phyloP scores from a whole-genome alignment of 2,888 invertebrate genomes.

The Cordilura impudica region DNA sequence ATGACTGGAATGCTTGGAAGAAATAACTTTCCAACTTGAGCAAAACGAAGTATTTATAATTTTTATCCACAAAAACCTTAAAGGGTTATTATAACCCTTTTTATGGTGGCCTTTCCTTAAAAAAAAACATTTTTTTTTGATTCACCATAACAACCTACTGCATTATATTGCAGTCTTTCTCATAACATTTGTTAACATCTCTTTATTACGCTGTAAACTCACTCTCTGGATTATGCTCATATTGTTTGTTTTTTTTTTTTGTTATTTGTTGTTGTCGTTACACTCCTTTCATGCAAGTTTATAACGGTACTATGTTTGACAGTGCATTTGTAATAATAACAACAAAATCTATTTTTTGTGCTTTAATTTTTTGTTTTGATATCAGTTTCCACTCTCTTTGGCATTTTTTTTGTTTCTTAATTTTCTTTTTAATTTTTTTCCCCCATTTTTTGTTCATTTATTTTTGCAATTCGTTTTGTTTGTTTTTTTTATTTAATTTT shows the following conservation, averaged over 20 bases:
- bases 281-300: neutral
- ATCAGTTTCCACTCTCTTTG: slow-evolving; percentile 56
- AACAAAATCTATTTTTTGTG: too few species aligned
- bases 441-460: slow-evolving; percentile 20
- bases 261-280: neutral
- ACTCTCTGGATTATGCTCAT: neutral
- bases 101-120: neutral
- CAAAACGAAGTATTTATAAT: too few species aligned
- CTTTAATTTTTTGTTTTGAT: slow-evolving; percentile 61
- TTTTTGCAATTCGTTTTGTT: slow-evolving; percentile 41
- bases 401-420: slow-evolving; percentile 35
- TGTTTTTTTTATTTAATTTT: slow-evolving; percentile 67
- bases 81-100: neutral
- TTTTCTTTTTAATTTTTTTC: slow-evolving; percentile 57
- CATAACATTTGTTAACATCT: slow-evolving; percentile 65
- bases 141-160: slow-evolving; percentile 45
- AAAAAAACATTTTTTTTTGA: neutral
- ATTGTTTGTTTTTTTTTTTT: neutral
- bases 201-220: slow-evolving; percentile 61
- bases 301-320: slow-evolving; percentile 37
- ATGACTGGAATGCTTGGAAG: too few species aligned
- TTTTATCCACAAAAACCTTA: too few species aligned
- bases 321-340: slow-evolving; percentile 20
- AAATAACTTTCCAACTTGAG: too few species aligned
- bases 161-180: slow-evolving; percentile 44